Percentiles rank a stretch among this genome's conserved stretches.
These are phyloP conservation scores for Micronycteris hirsuta DNA, from an alignment of 2,113 vertebrate genomes.

Conservation along the genomic window DNA sequence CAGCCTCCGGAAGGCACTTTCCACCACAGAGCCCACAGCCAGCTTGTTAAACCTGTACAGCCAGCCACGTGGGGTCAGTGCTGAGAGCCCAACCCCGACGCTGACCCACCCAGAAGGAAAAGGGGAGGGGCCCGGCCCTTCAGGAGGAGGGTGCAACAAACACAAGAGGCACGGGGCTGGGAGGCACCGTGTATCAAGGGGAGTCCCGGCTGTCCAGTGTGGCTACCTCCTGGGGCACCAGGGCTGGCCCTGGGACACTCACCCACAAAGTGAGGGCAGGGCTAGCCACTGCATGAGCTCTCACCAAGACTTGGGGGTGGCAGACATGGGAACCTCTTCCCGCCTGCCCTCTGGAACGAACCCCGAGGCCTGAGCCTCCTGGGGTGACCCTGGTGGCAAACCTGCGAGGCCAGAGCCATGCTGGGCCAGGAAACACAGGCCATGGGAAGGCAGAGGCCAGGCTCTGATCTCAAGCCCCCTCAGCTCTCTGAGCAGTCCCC, in stretches of 20 bases:
- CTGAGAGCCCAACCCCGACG: not conserved
- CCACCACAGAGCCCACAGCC: constrained; percentile 86
- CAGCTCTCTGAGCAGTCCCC: not conserved
- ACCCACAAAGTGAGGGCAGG: not conserved
- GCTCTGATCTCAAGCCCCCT: not conserved
- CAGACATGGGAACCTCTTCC: not conserved
- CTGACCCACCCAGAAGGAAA: not conserved
- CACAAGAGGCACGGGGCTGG: not conserved
- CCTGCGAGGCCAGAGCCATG: not conserved
- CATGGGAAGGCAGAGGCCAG: not conserved
- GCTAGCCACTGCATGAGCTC: not conserved
- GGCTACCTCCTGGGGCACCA: accelerated
- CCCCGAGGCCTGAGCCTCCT: not conserved
- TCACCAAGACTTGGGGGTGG: not conserved
- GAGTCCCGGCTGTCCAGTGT: not conserved
- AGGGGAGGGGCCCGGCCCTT: no score
- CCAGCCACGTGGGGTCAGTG: not conserved
- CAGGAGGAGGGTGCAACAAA: not conserved
- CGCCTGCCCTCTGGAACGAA: not conserved
- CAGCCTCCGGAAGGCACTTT: constrained; percentile 89
- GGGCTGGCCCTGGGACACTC: not conserved
- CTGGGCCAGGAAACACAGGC: no score
- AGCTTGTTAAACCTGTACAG: constrained; percentile 91
- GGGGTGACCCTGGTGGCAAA: not conserved
- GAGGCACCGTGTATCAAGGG: accelerated